phyloP scores from a whole-genome alignment of 2,888 invertebrate species.

The Lymantria monacha region DNA sequence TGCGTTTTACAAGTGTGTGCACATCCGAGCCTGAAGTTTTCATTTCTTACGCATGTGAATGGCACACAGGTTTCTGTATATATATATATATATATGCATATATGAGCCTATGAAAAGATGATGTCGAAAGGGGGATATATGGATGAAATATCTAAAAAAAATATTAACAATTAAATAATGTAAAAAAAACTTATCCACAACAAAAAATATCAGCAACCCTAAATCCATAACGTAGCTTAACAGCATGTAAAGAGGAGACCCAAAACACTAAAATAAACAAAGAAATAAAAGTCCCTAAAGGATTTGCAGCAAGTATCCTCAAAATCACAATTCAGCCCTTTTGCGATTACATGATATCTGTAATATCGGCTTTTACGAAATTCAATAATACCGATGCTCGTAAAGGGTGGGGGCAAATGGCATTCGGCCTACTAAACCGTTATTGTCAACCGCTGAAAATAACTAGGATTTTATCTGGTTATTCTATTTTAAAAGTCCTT shows the following conservation, averaged over 20 bases:
- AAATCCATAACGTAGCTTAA: constrained; percentile 23
- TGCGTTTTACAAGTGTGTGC: too few species aligned
- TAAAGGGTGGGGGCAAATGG: constrained; percentile 37
- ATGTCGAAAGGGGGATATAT: too few species aligned
- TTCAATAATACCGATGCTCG: constrained; percentile 46
- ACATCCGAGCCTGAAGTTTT: too few species aligned
- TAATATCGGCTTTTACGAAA: constrained; percentile 43
- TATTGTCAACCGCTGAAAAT: constrained; percentile 36
- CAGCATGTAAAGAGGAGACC: constrained; percentile 24
- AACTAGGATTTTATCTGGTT: constrained; percentile 31
- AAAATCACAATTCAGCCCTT: constrained; percentile 50
- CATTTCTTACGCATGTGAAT: too few species aligned
- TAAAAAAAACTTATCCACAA: constrained; percentile 14
- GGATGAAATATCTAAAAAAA: not conserved
- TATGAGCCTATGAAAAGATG: too few species aligned
- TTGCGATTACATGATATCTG: constrained; percentile 48
- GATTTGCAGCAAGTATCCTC: constrained; percentile 44
- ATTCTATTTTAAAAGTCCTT: constrained; percentile 33
- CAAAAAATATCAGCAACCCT: constrained; percentile 14
- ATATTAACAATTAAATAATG: constrained; percentile 17
- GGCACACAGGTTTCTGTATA: too few species aligned
- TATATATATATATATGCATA: too few species aligned
- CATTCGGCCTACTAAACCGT: constrained; percentile 34
- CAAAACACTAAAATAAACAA: constrained; percentile 47
- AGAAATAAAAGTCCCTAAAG: constrained; percentile 47